Conservation (phyloP, 1,140 invertebrate species). For the Apis florea region DNA sequence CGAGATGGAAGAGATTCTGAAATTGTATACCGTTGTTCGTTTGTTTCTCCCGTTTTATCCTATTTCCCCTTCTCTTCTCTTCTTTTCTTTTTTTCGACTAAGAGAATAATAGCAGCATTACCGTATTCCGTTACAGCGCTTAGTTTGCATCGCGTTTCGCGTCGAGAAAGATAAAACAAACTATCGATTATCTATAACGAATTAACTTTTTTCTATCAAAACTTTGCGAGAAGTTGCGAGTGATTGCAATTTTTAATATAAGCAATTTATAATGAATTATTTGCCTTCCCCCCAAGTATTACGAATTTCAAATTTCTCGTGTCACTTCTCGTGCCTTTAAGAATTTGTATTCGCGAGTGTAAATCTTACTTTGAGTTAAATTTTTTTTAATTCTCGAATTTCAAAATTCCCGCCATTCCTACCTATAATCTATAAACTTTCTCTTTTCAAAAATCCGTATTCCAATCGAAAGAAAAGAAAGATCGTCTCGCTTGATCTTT, state of each 20-base stretch:
- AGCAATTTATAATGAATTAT: not conserved
- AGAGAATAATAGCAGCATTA: not conserved
- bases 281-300: no score
- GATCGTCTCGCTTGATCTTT: no score
- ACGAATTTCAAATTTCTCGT: no score
- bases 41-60: not conserved
- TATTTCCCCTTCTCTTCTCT: not conserved
- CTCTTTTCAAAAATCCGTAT: no score
- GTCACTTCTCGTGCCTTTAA: no score
- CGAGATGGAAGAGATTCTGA: constrained; percentile 1
- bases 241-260: not conserved
- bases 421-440: no score
- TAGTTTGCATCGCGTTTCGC: not conserved
- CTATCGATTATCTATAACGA: not conserved
- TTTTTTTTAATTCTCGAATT: no score
- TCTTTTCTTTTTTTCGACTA: not conserved
- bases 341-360: no score
- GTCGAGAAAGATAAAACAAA: not conserved
- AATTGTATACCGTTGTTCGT: constrained; percentile 1
- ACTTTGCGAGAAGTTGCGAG: not conserved
- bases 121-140: constrained; percentile 6
- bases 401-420: no score
- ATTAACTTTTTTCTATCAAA: not conserved
- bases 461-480: no score
- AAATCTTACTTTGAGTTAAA: no score